These are phyloP conservation scores for Alaudala cheleensis DNA, from an alignment of 2,113 vertebrate genomes.

Conservation along the genomic window DNA sequence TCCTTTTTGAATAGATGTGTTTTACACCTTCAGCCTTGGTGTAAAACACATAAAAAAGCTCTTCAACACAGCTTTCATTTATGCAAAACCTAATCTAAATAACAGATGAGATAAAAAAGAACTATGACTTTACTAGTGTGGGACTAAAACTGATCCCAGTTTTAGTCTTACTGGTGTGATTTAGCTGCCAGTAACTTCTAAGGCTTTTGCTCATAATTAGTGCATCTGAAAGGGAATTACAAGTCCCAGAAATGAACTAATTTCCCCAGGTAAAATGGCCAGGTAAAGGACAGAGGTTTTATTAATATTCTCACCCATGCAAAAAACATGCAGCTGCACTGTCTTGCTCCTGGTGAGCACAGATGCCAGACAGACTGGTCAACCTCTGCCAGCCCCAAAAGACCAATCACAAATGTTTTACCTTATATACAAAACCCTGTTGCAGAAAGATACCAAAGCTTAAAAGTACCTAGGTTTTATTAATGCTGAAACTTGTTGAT, in stretches of 20 bases:
- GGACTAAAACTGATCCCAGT: not conserved
- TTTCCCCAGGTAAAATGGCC: not conserved
- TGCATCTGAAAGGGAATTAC: not conserved
- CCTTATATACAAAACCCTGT: not conserved
- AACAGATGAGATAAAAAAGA: not conserved
- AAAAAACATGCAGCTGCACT: not conserved
- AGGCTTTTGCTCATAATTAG: not conserved
- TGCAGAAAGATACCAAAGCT: not conserved
- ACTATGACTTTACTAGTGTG: not conserved
- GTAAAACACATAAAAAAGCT: not conserved
- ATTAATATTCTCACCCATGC: not conserved
- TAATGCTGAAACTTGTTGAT: not conserved
- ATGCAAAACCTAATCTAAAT: not conserved
- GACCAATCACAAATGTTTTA: not conserved
- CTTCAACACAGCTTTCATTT: not conserved
- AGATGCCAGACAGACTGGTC: not conserved
- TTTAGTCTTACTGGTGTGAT: not conserved
- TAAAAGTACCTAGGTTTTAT: not conserved
- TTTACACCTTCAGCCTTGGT: not conserved
- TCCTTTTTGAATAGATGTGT: not conserved
- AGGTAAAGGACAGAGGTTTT: not conserved
- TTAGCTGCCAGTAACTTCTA: not conserved
- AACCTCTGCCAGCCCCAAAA: not conserved
- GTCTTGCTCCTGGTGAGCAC: not conserved
- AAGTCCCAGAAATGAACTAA: not conserved